phyloP scores from a whole-genome alignment of 2,113 vertebrate species.

The Pelvicachromis taeniatus region DNA sequence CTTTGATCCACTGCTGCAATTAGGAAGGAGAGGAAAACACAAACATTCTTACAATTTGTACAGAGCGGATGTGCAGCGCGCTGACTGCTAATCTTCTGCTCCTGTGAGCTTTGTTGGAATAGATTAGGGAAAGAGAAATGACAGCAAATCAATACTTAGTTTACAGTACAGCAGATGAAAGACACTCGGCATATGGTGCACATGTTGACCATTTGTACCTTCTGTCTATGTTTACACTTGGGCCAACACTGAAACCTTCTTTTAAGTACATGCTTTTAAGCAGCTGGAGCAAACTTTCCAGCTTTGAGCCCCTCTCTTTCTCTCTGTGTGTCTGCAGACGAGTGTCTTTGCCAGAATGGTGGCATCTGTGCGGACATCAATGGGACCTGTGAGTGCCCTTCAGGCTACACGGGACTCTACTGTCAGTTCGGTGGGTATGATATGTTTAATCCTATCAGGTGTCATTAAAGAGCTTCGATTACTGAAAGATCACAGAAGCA shows the following conservation, averaged over 20 bases:
- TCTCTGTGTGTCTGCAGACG: conserved; percentile 55
- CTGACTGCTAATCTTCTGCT: conserved; percentile 33
- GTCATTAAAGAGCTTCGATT: conserved; percentile 15
- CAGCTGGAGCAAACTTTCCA: conserved; percentile 1
- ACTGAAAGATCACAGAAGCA: background rate
- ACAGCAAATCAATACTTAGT: conserved; percentile 46
- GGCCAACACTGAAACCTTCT: background rate
- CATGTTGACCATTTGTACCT: conserved; percentile 35
- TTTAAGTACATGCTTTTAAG: background rate
- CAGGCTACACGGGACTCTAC: conserved; percentile 87
- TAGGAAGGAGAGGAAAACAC: conserved; percentile 62
- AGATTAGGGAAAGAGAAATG: conserved; percentile 44
- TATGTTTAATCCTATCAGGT: conserved; percentile 21
- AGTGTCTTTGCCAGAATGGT: conserved; percentile 89
- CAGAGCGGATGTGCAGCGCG: conserved; percentile 34
- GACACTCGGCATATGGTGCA: conserved; percentile 23
- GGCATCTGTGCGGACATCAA: conserved; percentile 84
- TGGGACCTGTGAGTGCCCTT: conserved; percentile 86
- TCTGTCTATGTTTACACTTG: conserved; percentile 30
- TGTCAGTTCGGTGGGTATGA: conserved; percentile 89
- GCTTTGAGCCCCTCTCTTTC: background rate
- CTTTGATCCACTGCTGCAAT: conserved; percentile 72
- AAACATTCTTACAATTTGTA: conserved; percentile 63
- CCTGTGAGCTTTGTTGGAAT: conserved; percentile 50
- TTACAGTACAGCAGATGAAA: conserved; percentile 52